A percentile compares a stretch with the other conserved stretches of the same genome.
These are phyloP conservation scores for Drosophila maculinotata DNA, from an alignment of 2,888 invertebrate genomes.

Conservation along the genomic window DNA sequence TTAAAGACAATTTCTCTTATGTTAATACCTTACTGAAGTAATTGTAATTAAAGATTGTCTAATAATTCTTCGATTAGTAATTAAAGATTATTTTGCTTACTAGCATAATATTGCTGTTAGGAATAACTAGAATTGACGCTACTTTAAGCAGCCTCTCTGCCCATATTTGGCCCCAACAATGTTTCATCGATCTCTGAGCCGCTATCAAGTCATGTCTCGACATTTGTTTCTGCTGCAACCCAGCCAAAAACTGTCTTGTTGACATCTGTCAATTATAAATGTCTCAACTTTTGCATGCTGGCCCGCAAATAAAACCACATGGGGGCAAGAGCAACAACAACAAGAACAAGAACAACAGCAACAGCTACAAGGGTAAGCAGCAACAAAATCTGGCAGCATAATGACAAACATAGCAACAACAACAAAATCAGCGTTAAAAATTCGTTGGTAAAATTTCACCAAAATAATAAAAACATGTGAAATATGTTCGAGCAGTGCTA, in stretches of 20 bases:
- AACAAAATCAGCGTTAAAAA: constrained; percentile 65
- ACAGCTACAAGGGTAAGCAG: constrained; percentile 26
- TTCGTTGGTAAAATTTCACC: constrained; percentile 66
- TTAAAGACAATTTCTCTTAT: too few species aligned
- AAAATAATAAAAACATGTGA: constrained; percentile 79
- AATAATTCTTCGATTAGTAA: too few species aligned
- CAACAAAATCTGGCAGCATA: constrained; percentile 50
- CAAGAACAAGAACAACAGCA: constrained; percentile 33
- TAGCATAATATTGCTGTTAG: background rate
- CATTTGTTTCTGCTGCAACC: constrained; percentile 15
- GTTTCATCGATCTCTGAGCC: constrained; percentile 10
- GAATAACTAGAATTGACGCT: too few species aligned
- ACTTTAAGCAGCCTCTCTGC: background rate
- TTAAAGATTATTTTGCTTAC: too few species aligned
- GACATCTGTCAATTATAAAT: constrained; percentile 76
- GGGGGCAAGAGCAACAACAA: constrained; percentile 40
- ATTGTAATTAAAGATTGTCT: too few species aligned
- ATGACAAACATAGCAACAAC: constrained; percentile 60
- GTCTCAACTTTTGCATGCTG: constrained; percentile 55
- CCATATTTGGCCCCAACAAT: constrained; percentile 14
- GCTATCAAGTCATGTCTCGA: constrained; percentile 1
- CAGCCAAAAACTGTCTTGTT: constrained; percentile 42
- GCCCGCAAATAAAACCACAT: constrained; percentile 69
- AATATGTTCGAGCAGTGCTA: constrained; percentile 70
- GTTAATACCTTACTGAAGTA: too few species aligned